Base-by-base conservation (phyloP, 30 jellyfish, hydroid and myxozoan species). In the Pelagia noctiluca region DNA sequence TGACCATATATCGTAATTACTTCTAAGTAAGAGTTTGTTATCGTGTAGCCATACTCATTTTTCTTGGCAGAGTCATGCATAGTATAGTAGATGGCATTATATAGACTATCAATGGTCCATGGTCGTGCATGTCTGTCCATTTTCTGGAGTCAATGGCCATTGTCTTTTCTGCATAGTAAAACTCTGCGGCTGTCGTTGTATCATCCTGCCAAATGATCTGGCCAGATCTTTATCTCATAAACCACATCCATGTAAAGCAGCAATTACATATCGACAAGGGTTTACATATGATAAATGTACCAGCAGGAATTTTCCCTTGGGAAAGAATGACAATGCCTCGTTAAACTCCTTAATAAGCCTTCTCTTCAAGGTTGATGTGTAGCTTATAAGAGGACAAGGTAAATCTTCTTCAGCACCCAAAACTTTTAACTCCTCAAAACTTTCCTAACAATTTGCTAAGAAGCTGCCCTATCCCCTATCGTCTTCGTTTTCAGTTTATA, bases 181-280 rank as follows among this genome's bases (percentile, higher is more conserved):
- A n/a, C n/a, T n/a, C n/a, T n/a, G n/a, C 57, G 57, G 23, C 67
- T 76, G 29, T 38, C 88, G 78, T 12, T 80, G 66, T 8, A 76
- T 35, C 88, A 76, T 76, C 35, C 68, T 76, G 21, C 88, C 88
- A 35, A 76, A 76, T 25, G 67, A 26, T 31, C 36, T 76, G 10
- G 79, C 80, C 21, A 62, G 33, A 46, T 76, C 88, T 11, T 54
- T 73, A 38, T 76, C 88, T 31, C 88, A 13, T 11, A 76, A 18
- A 32, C 79, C 88, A 76, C 66, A 76, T 33, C 79, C 79, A 60
- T 76, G 88, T 24, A 76, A 35, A 26, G 88, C 48, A 5, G 88
- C 88, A 30, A 57, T 26, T 13, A 66, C 48, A 38, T 76, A 76
- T 25, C 33, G 23, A 23, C 88, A 76, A 7, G 85, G 85, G 31